Evolutionary conservation across 1,140 invertebrate species (phyloP).

Genomic region (Galendromus occidentalis): DNA sequence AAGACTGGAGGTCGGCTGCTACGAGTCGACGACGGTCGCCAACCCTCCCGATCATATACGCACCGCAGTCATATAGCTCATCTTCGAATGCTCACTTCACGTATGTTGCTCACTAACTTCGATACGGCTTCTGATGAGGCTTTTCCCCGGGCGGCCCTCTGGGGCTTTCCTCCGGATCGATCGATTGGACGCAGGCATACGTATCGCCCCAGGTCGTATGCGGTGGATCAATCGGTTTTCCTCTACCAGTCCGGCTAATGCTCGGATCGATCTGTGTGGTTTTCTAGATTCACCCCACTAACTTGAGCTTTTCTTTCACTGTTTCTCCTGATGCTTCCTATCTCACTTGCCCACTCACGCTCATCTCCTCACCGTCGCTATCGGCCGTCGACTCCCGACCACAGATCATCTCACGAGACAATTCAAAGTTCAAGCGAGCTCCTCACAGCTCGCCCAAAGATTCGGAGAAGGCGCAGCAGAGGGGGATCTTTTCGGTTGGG

Average conservation of each 20-base stretch:
- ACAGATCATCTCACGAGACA: conserved; percentile 12
- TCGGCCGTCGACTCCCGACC: neutral
- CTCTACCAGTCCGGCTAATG: no score
- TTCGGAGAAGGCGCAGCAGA: conserved; percentile 7
- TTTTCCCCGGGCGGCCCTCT: no score
- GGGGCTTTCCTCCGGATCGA: no score
- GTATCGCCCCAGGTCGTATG: no score
- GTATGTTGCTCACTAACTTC: neutral
- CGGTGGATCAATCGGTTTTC: no score
- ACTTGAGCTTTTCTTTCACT: neutral
- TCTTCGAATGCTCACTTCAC: conserved; percentile 10
- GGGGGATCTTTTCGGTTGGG: conserved; percentile 12
- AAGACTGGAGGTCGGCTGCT: conserved; percentile 10
- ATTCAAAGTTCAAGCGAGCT: conserved; percentile 10
- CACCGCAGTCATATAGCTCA: conserved; percentile 10
- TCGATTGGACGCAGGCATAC: no score
- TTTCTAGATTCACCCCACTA: neutral
- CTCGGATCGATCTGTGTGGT: no score
- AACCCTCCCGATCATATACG: conserved; percentile 9
- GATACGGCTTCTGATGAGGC: no score
- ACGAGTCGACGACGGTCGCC: conserved; percentile 1
- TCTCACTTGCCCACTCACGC: neutral
- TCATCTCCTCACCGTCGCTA: neutral
- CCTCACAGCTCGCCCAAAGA: conserved; percentile 1
- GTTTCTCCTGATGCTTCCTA: neutral